phyloP scores from a whole-genome alignment of 2,113 vertebrate species.

The Xiphophorus couchianus region DNA sequence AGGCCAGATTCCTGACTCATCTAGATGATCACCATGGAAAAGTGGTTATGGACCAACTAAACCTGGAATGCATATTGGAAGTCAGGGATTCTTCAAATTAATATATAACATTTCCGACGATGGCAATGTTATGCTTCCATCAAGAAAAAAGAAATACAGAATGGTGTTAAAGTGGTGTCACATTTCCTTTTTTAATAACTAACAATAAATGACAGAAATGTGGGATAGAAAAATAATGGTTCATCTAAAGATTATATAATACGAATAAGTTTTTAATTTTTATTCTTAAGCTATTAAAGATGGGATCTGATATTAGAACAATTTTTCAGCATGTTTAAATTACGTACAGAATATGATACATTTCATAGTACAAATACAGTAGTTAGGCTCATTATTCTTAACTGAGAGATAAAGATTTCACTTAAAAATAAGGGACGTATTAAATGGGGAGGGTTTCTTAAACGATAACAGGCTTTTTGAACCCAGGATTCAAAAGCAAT shows the following conservation, averaged over 20 bases:
- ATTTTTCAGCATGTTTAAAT: too few relatives aligned
- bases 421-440: neutral
- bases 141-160: slow-evolving; percentile 7
- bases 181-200: neutral
- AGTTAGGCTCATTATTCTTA: neutral
- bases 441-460: neutral
- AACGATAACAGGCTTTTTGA: neutral
- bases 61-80: neutral
- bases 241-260: neutral
- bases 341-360: neutral
- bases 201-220: too few relatives aligned
- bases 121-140: neutral
- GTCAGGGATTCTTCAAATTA: neutral
- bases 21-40: neutral
- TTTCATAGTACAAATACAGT: neutral
- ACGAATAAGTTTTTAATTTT: too few relatives aligned
- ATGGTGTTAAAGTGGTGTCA: too few relatives aligned
- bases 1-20: neutral
- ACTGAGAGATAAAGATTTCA: neutral
- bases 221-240: too few relatives aligned
- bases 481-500: neutral
- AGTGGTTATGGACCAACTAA: neutral
- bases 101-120: fast-evolving
- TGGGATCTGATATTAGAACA: neutral
- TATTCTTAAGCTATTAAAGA: neutral